Evolutionary conservation across 2,888 invertebrate species (phyloP).

Genomic region (Camptogramma bilineatum): DNA sequence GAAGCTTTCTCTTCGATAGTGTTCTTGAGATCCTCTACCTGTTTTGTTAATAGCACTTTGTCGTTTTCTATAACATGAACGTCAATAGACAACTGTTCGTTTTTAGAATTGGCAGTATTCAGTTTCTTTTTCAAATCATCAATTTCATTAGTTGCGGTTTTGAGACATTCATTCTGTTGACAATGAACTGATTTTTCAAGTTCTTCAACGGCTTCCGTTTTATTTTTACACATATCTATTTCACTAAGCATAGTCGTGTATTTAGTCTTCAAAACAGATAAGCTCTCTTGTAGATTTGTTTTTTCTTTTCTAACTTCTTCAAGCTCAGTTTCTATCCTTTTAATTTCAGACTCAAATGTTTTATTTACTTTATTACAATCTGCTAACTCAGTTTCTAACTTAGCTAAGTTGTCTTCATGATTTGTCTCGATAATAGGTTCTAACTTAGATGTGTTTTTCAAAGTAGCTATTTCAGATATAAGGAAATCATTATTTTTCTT

Average conservation of each 20-base stretch:
- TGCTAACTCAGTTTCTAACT: slow-evolving; percentile 88
- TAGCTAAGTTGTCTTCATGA: slow-evolving; percentile 88
- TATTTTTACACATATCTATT: slow-evolving; percentile 71
- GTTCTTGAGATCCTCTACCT: slow-evolving; percentile 74
- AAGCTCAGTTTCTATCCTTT: slow-evolving; percentile 84
- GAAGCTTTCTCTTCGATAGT: slow-evolving; percentile 58
- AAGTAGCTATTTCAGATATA: slow-evolving; percentile 87
- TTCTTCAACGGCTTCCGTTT: slow-evolving; percentile 78
- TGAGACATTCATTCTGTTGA: slow-evolving; percentile 58
- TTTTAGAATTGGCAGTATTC: slow-evolving; percentile 66
- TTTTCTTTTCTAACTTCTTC: slow-evolving; percentile 73
- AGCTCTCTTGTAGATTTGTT: slow-evolving; percentile 78
- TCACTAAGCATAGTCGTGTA: slow-evolving; percentile 81
- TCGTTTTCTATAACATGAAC: slow-evolving; percentile 82
- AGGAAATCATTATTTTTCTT: slow-evolving; percentile 90
- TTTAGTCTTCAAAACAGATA: slow-evolving; percentile 82
- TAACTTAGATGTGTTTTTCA: slow-evolving; percentile 87
- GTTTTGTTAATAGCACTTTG: slow-evolving; percentile 76
- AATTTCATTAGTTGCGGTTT: slow-evolving; percentile 69
- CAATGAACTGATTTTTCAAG: slow-evolving; percentile 71
- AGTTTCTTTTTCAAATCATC: slow-evolving; percentile 75
- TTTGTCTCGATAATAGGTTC: slow-evolving; percentile 89
- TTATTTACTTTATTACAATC: slow-evolving; percentile 85
- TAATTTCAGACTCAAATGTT: slow-evolving; percentile 86
- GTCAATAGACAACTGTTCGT: slow-evolving; percentile 81